Conservation (phyloP, 2,797 vertebrate genomes). For the Tangara arthus region DNA sequence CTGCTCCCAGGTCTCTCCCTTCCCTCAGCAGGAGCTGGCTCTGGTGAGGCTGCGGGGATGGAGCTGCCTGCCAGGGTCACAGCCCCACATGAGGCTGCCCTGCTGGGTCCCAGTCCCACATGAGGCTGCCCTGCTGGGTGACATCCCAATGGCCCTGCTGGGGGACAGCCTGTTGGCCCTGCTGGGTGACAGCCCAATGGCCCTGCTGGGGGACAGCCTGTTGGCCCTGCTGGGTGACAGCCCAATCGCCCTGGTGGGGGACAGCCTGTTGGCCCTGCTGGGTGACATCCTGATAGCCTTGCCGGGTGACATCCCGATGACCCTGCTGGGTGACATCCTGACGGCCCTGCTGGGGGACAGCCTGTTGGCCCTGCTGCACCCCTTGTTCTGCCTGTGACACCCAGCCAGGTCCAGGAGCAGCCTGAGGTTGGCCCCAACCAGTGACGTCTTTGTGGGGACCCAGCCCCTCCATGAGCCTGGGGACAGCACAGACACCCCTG, state of each 20-base stretch:
- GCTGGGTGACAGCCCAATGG: neutral
- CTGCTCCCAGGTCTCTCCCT: neutral
- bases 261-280: neutral
- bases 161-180: too few relatives aligned
- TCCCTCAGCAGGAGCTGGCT: neutral
- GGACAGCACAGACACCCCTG: neutral
- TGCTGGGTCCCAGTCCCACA: rapidly evolving
- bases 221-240: neutral
- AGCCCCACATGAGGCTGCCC: rapidly evolving
- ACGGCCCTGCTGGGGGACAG: neutral
- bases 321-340: neutral
- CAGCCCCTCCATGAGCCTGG: neutral
- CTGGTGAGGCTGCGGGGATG: rapidly evolving
- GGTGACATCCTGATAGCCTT: neutral
- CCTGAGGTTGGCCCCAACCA: neutral
- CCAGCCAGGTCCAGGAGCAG: neutral
- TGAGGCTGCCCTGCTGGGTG: neutral
- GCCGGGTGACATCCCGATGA: too few relatives aligned
- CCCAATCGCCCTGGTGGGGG: neutral
- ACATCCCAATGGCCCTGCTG: neutral
- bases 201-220: neutral
- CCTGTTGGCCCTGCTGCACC: neutral
- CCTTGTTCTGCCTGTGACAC: neutral
- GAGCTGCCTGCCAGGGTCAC: neutral
- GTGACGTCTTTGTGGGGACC: rapidly evolving